phyloP scores from a whole-genome alignment of 2,888 invertebrate genomes.

The Trypoxylon attenuatum region DNA sequence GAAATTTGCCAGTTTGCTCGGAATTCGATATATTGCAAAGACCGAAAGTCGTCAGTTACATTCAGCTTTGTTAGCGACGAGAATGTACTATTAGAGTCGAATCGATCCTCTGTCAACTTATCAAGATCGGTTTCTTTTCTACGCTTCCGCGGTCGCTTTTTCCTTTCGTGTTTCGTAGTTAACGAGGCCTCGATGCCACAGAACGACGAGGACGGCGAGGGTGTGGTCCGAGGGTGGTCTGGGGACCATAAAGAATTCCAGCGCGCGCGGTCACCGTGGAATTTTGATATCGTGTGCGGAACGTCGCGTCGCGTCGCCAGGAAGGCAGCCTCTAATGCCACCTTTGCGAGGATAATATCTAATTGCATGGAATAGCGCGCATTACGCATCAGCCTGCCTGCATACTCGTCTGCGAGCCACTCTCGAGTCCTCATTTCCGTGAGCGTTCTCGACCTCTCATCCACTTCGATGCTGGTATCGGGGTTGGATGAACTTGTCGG shows the following conservation, averaged over 20 bases:
- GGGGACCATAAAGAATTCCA: slow-evolving; percentile 61
- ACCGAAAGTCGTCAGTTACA: too few species aligned
- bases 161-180: slow-evolving; percentile 40
- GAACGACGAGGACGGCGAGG: slow-evolving; percentile 38
- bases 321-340: slow-evolving; percentile 12
- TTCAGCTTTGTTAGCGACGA: too few species aligned
- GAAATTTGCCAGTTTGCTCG: too few species aligned
- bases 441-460: too few species aligned
- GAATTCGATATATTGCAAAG: too few species aligned
- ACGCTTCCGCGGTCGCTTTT: too few species aligned
- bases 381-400: neutral
- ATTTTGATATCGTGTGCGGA: slow-evolving; percentile 62
- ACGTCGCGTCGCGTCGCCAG: slow-evolving; percentile 25
- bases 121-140: too few species aligned
- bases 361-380: slow-evolving; percentile 34
- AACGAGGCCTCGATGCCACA: slow-evolving; percentile 36
- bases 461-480: too few species aligned
- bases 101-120: too few species aligned
- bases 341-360: slow-evolving; percentile 37
- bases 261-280: slow-evolving; percentile 58
- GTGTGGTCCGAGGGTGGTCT: slow-evolving; percentile 40
- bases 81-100: too few species aligned
- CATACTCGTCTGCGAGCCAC: slow-evolving; percentile 1
- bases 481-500: too few species aligned
- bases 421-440: neutral